A percentile compares a stretch with the other conserved stretches of the same genome.
Evolutionary conservation across 2,888 invertebrate species (phyloP).

Genomic region (Pyrochroa serraticornis): DNA sequence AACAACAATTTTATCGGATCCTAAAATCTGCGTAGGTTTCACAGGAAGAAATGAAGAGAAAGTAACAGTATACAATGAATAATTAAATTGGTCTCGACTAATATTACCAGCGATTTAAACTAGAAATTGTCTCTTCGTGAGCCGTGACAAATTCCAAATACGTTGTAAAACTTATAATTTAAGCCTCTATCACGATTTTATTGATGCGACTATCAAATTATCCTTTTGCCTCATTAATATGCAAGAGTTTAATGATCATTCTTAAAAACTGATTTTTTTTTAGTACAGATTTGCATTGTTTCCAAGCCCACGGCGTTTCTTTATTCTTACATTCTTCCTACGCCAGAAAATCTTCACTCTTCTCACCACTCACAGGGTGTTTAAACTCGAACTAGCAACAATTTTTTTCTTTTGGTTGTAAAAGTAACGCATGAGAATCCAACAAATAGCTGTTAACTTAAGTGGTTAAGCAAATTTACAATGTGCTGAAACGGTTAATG

Average conservation of each 20-base stretch:
- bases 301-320: neutral
- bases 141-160: constrained; percentile 7
- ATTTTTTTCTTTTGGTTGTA: no score
- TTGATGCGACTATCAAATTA: constrained; percentile 5
- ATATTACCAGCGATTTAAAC: constrained; percentile 11
- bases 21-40: constrained; percentile 24
- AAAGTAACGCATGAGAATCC: no score
- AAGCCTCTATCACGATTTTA: neutral
- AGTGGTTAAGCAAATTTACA: constrained; percentile 11
- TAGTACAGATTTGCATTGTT: neutral
- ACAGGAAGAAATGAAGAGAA: constrained; percentile 19
- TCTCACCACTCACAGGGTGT: neutral
- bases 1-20: constrained; percentile 17
- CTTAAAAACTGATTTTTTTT: constrained; percentile 7
- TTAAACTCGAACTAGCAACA: neutral
- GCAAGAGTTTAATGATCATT: constrained; percentile 11
- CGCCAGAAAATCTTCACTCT: neutral
- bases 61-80: constrained; percentile 4
- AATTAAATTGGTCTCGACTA: constrained; percentile 12
- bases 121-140: constrained; percentile 5
- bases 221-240: constrained; percentile 3
- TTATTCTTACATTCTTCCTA: no score
- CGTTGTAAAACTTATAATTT: neutral
- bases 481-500: constrained; percentile 20
- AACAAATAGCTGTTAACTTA: constrained; percentile 13